Evolutionary conservation across 2,797 vertebrate species (phyloP).

Genomic region (Cirrhinus molitorella): DNA sequence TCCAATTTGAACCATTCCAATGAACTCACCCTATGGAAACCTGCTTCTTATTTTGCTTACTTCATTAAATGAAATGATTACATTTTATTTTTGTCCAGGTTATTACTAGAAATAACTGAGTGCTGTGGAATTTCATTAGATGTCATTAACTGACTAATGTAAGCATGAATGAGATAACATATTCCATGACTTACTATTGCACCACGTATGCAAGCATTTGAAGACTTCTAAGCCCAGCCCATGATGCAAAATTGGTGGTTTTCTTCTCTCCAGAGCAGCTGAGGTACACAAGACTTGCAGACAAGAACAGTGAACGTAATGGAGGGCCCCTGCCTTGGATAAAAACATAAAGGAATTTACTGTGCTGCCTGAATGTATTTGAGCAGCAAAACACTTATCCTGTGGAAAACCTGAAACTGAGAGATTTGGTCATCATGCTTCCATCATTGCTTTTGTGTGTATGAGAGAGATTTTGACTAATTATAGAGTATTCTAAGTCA

Average conservation of each 20-base stretch:
- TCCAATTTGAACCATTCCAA: background rate
- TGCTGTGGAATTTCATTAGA: conserved; percentile 19
- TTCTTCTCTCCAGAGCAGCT: conserved; percentile 14
- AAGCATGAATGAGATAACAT: conserved; percentile 21
- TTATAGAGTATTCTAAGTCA: background rate
- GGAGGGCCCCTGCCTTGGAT: conserved; percentile 21
- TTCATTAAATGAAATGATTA: background rate
- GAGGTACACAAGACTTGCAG: conserved; percentile 28
- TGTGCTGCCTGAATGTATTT: conserved; percentile 1
- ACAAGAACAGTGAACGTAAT: conserved; percentile 36
- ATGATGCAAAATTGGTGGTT: conserved; percentile 55
- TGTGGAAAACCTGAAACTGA: background rate
- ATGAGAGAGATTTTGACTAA: background rate
- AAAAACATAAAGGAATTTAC: background rate
- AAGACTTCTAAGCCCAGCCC: conserved; percentile 31
- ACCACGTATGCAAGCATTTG: background rate
- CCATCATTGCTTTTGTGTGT: background rate
- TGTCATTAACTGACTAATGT: conserved; percentile 9
- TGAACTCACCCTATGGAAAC: background rate
- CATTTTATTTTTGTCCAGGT: background rate
- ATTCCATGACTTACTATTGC: conserved; percentile 52
- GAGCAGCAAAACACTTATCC: background rate
- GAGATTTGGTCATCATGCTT: background rate
- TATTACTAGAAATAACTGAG: conserved; percentile 32
- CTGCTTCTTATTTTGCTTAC: background rate